These are phyloP conservation scores for Hystrix cristata DNA, from an alignment of 2,113 vertebrate genomes.

Conservation along the genomic window DNA sequence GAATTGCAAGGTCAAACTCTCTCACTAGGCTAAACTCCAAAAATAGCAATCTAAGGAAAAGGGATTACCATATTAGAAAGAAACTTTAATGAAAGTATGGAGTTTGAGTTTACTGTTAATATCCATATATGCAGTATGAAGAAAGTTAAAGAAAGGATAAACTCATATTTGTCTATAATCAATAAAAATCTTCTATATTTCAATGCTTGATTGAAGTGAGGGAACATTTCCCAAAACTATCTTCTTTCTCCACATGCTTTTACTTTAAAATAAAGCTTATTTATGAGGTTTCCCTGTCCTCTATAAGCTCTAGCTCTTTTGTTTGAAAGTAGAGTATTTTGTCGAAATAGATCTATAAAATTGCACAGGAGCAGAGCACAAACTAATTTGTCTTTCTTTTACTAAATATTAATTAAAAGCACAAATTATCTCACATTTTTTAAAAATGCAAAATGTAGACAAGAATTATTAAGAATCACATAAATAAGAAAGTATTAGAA, in stretches of 20 bases:
- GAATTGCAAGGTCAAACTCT: neutral
- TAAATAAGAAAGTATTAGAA: neutral
- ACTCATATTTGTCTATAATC: neutral
- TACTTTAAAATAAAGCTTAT: neutral
- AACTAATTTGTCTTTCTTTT: neutral
- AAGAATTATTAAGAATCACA: neutral
- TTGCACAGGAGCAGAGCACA: neutral
- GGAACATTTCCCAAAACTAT: neutral
- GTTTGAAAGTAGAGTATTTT: neutral
- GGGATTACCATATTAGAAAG: neutral
- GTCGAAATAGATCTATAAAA: neutral
- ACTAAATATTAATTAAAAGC: neutral
- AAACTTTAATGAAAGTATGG: neutral
- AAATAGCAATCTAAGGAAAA: neutral
- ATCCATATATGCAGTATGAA: neutral
- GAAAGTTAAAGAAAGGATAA: neutral
- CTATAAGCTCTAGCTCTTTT: neutral
- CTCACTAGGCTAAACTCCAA: neutral
- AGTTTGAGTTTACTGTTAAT: neutral
- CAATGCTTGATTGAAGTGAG: neutral
- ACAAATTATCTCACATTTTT: neutral
- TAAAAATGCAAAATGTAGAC: neutral
- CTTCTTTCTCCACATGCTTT: neutral
- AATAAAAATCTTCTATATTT: neutral
- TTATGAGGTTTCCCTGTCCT: neutral